These are phyloP conservation scores for Schizaphis graminum DNA, from an alignment of 2,888 invertebrate species.

Conservation along the genomic window DNA sequence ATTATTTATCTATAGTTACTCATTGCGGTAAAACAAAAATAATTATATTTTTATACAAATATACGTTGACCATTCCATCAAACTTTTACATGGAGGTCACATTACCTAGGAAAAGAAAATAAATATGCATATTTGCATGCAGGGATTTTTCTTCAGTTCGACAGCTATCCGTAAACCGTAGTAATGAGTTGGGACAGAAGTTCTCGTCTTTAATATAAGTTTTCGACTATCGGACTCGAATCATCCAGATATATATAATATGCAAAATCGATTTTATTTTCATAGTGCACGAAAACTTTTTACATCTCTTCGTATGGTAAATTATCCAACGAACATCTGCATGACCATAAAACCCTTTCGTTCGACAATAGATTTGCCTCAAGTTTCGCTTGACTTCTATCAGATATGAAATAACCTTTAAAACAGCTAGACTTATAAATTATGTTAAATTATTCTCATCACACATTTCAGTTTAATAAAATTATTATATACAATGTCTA, in stretches of 20 bases:
- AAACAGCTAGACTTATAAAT: not conserved
- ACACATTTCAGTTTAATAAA: not conserved
- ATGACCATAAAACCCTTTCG: slow-evolving; percentile 11
- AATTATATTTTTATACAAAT: not conserved
- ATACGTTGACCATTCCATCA: not conserved
- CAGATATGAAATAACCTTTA: not conserved
- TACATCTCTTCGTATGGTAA: slow-evolving; percentile 12
- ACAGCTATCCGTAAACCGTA: not conserved
- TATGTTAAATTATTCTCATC: not conserved
- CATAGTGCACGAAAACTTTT: slow-evolving; percentile 10
- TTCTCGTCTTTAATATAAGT: slow-evolving; percentile 24
- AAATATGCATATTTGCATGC: not conserved
- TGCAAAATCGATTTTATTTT: slow-evolving; percentile 52
- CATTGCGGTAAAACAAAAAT: not conserved
- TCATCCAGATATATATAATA: not conserved
- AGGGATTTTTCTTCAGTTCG: not conserved
- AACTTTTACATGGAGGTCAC: not conserved
- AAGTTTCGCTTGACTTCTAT: not conserved
- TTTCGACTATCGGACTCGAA: not conserved
- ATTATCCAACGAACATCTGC: not conserved
- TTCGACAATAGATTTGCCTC: slow-evolving; percentile 11
- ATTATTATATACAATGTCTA: not conserved
- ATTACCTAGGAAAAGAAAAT: not conserved
- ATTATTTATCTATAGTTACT: not conserved
- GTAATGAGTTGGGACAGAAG: not conserved